A percentile compares a stretch with the other conserved stretches of the same genome.
Conservation (phyloP, 2,888 invertebrate species). For the Notodonta ziczac region DNA sequence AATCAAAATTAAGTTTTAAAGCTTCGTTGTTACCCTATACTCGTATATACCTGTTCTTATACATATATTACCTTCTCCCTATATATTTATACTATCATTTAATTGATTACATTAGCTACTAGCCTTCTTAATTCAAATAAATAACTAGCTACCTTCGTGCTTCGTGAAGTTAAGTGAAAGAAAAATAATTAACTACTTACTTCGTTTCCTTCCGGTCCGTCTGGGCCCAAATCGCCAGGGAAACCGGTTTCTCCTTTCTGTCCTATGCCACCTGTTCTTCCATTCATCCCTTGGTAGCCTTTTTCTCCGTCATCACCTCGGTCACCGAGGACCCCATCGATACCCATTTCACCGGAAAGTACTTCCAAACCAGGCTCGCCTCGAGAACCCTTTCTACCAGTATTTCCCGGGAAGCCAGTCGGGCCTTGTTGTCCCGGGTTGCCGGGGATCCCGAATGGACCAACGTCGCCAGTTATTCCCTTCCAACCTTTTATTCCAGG, state of each 20-base stretch:
- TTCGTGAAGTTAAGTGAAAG: not conserved
- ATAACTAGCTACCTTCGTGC: too few species aligned
- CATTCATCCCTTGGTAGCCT: conserved; percentile 84
- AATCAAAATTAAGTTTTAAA: conserved; percentile 13
- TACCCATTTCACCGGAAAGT: conserved; percentile 69
- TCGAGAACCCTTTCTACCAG: conserved; percentile 79
- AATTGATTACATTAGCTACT: too few species aligned
- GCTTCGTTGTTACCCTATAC: too few species aligned
- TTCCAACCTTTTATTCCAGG: conserved; percentile 87
- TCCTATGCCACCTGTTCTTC: conserved; percentile 78
- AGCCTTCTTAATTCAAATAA: too few species aligned
- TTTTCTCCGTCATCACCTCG: conserved; percentile 83
- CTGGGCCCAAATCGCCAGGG: conserved; percentile 84
- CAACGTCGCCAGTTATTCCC: conserved; percentile 87
- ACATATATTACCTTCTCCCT: too few species aligned
- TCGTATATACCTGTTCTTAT: too few species aligned
- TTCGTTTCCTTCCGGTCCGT: conserved; percentile 82
- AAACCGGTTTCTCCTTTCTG: conserved; percentile 69
- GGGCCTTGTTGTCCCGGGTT: conserved; percentile 74
- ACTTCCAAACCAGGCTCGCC: conserved; percentile 78
- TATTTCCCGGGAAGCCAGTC: conserved; percentile 87
- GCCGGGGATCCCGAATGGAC: conserved; percentile 87
- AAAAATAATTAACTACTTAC: conserved; percentile 63
- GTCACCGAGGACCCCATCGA: conserved; percentile 66
- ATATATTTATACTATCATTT: too few species aligned